phyloP scores from a whole-genome alignment of 30 jellyfish, hydroid and myxozoan genomes.

The Hydractinia symbiolongicarpus region DNA sequence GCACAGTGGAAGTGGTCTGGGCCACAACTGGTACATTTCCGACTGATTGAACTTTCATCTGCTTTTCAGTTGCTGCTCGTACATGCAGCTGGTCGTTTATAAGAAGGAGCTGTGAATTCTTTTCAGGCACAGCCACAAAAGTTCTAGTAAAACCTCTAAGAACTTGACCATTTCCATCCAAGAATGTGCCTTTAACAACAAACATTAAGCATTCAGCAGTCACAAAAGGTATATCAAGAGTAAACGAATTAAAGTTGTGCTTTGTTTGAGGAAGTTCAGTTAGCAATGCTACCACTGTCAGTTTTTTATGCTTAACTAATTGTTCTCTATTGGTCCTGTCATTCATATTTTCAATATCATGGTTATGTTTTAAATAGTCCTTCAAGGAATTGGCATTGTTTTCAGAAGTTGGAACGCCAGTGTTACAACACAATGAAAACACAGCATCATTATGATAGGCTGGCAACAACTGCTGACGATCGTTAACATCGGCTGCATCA shows the following conservation, averaged over 20 bases:
- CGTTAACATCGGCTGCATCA: constrained; percentile 42
- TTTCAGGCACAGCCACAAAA: constrained; percentile 36
- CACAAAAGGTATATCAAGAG: constrained; percentile 50
- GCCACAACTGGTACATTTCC: not conserved
- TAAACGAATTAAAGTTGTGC: constrained; percentile 52
- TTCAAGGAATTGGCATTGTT: constrained; percentile 26
- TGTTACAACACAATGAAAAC: constrained; percentile 55
- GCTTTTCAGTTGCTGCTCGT: constrained; percentile 35
- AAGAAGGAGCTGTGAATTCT: constrained; percentile 21
- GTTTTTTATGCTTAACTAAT: constrained; percentile 52
- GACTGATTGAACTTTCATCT: not conserved
- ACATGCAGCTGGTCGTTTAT: constrained; percentile 67
- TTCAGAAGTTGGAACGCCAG: constrained; percentile 28
- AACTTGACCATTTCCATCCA: constrained; percentile 27
- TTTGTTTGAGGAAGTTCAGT: constrained; percentile 67
- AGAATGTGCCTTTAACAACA: constrained; percentile 28
- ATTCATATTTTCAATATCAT: constrained; percentile 43
- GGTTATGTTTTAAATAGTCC: constrained; percentile 44
- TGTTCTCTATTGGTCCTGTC: constrained; percentile 30
- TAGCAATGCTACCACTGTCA: constrained; percentile 65
- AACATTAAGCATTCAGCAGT: constrained; percentile 35
- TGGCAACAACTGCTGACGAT: constrained; percentile 74
- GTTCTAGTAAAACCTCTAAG: constrained; percentile 63
- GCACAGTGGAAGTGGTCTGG: not conserved
- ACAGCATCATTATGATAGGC: constrained; percentile 70